Conservation (phyloP, 2,888 invertebrate species). For the Stenodera caucasica region DNA sequence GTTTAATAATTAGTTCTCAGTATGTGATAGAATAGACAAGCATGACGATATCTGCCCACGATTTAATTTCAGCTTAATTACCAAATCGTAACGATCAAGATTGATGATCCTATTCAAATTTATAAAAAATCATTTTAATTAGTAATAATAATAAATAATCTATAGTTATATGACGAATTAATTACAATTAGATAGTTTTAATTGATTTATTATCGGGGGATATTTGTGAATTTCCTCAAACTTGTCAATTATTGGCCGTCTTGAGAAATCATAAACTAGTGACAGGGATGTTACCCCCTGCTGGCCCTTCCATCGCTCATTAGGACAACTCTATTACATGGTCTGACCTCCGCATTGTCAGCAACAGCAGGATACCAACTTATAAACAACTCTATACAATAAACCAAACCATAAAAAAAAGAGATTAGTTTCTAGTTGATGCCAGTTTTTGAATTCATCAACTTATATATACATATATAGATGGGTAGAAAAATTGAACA, state of each 20-base stretch:
- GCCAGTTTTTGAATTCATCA: neutral
- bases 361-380: conserved; percentile 38
- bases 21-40: conserved; percentile 27
- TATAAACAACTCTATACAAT: conserved; percentile 19
- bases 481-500: too few relatives aligned
- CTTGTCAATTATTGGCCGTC: neutral
- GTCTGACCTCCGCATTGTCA: conserved; percentile 45
- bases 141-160: too few relatives aligned
- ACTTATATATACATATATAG: neutral
- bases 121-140: too few relatives aligned
- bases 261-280: conserved; percentile 31
- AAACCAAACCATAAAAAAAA: neutral
- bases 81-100: neutral
- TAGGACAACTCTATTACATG: conserved; percentile 51
- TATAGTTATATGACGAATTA: too few relatives aligned
- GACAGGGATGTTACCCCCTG: conserved; percentile 41
- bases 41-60: conserved; percentile 22
- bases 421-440: conserved; percentile 8
- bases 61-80: conserved; percentile 14
- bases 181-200: too few relatives aligned
- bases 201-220: too few relatives aligned
- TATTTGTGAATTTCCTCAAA: neutral
- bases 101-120: too few relatives aligned
- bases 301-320: conserved; percentile 45
- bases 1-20: conserved; percentile 39